Base-by-base conservation (phyloP, 2,797 vertebrate species). In the Synaphobranchus kaupii region DNA sequence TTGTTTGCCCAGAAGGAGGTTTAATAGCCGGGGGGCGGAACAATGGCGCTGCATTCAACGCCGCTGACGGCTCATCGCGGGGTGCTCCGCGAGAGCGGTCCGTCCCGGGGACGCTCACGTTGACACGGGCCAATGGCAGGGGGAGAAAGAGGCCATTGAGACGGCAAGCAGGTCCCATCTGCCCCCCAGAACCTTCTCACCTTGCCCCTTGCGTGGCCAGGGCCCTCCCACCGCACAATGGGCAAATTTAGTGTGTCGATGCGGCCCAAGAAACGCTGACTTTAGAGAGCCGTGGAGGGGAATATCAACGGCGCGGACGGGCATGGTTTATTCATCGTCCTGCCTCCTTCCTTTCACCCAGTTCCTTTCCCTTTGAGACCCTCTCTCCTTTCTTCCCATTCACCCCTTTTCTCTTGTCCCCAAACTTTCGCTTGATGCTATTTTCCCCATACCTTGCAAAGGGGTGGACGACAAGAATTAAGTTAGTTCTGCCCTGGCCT, bases 1-100 rank as follows among this genome's bases (percentile, higher is more conserved):
- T 97, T 97, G 96, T 97, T 96, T 95, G 96, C 96, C 93, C 96
- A 97, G 96, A 95, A 97, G 96, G 96, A 96, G 97, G 93, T 97
- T 96, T 97, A 96, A 97, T 97, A 95, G 96, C 95, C 91, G 92
- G 0, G 88, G 91, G 90, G 90, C 92, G 91, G 94, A 94, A 96
- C 96, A 96, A 96, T 96, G 95, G 96, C 96, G 96, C 96, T 96
- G 96, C 96, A 96, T 97, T 97, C 96, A 95, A 94, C 47, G 28
- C 86, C 86, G 91, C 94, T 92, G 92, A 91, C 93, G 91, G 90
- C 96, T 97, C 94, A 96, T 97, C 97, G 97, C 96, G 95, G 94
- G 87, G 94, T 88, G 92, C 93, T 96, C 95, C 95, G 39, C 1
- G 93, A 90, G 94, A 95, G 96, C 5, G 52, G 86, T 34, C 91